phyloP scores from a whole-genome alignment of 2,888 invertebrate species.

The Rhaphigaster nebulosa region DNA sequence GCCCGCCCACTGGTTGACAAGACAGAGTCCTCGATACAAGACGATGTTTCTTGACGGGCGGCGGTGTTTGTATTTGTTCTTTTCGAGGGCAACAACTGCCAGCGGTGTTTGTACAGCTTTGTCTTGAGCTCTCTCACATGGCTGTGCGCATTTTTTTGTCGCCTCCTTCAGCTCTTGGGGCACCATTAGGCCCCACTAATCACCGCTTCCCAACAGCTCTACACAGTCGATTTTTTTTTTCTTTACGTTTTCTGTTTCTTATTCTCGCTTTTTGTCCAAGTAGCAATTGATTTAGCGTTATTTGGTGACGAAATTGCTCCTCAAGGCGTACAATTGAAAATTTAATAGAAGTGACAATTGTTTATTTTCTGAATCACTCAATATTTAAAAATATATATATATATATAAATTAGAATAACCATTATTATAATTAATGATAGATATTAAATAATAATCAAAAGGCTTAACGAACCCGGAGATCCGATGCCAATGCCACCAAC shows the following conservation, averaged over 20 bases:
- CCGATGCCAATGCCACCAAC: too few species aligned
- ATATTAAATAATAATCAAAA: too few species aligned
- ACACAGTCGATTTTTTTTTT: background rate
- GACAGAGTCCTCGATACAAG: background rate
- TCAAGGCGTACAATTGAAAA: background rate
- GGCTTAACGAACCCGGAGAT: too few species aligned
- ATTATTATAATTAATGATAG: too few species aligned
- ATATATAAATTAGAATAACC: too few species aligned
- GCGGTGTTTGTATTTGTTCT: constrained; percentile 45
- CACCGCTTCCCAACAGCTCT: background rate
- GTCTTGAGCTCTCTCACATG: constrained; percentile 34
- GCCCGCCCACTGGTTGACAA: constrained; percentile 10
- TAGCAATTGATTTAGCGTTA: background rate
- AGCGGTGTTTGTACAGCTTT: constrained; percentile 46
- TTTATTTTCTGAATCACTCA: background rate
- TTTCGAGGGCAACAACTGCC: constrained; percentile 43
- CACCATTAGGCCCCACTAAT: constrained; percentile 29
- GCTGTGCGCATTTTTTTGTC: constrained; percentile 33
- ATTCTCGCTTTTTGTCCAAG: background rate
- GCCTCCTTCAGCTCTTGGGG: background rate
- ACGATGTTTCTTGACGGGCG: background rate
- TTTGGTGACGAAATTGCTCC: background rate
- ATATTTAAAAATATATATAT: too few species aligned
- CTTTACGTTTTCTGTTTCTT: background rate
- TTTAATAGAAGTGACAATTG: background rate